These are phyloP conservation scores for Pseudomyrmex pallidus DNA, from an alignment of 1,140 invertebrate species.

Conservation along the genomic window DNA sequence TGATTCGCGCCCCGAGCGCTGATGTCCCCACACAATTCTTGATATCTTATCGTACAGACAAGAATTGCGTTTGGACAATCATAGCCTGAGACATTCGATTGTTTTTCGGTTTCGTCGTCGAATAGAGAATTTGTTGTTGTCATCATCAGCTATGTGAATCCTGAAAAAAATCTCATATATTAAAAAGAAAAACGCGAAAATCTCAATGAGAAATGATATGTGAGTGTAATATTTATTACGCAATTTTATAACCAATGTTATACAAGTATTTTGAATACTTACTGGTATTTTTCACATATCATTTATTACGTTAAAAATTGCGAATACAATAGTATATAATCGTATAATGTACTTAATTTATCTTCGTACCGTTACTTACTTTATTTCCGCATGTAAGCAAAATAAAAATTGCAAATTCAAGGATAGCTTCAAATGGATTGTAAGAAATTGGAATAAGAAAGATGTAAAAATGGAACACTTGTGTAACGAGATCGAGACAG, in stretches of 20 bases:
- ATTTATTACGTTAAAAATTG: not conserved
- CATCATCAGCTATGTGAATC: not conserved
- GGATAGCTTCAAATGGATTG: constrained; percentile 9
- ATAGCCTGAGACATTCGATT: constrained; percentile 83
- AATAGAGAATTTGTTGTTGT: not conserved
- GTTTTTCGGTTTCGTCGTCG: not conserved
- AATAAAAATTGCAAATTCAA: not conserved
- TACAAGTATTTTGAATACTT: too few relatives aligned
- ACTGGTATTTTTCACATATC: too few relatives aligned
- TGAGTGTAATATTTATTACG: too few relatives aligned
- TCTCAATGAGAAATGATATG: too few relatives aligned
- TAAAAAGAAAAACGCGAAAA: not conserved
- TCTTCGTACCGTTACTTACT: not conserved
- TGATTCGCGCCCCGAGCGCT: constrained; percentile 83
- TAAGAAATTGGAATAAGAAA: constrained; percentile 5
- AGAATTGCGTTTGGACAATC: constrained; percentile 86
- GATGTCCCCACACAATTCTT: constrained; percentile 86
- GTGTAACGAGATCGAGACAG: constrained; percentile 24
- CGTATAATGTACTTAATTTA: constrained; percentile 7
- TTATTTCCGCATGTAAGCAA: not conserved
- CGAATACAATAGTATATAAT: not conserved
- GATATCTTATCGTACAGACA: constrained; percentile 82
- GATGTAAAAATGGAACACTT: constrained; percentile 4
- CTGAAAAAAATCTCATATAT: constrained; percentile 18
- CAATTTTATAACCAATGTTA: too few relatives aligned